Evolutionary conservation across 2,888 invertebrate genomes (phyloP).

Genomic region (Hirudinaria manillensis): DNA sequence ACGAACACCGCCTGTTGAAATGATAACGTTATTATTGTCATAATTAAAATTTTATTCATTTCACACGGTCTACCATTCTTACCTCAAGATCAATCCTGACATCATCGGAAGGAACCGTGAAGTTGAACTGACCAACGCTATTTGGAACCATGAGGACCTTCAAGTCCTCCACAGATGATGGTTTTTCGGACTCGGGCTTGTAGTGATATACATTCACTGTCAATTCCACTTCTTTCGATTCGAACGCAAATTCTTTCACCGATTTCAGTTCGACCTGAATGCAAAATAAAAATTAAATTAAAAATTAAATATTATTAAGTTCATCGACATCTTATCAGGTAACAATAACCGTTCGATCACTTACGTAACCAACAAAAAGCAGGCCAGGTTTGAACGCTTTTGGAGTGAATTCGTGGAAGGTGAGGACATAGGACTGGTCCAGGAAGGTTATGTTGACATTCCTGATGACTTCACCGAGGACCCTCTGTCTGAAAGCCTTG

Average conservation of each 20-base stretch:
- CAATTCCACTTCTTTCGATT: neutral
- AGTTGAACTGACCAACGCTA: neutral
- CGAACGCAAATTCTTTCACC: neutral
- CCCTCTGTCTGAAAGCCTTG: too few species aligned
- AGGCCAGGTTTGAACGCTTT: neutral
- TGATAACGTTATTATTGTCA: neutral
- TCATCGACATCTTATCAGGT: neutral
- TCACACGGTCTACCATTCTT: neutral
- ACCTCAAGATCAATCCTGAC: slow-evolving; percentile 2
- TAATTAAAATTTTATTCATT: neutral
- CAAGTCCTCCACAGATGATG: neutral
- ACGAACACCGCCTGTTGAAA: too few species aligned
- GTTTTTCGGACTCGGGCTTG: neutral
- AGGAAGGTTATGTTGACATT: neutral
- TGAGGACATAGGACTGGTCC: neutral
- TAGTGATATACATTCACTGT: neutral
- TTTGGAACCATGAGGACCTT: neutral
- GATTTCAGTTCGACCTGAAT: neutral
- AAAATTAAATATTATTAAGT: neutral
- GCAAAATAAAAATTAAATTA: neutral
- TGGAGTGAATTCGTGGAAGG: slow-evolving; percentile 9
- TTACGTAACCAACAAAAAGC: neutral
- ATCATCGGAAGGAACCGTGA: neutral
- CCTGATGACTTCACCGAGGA: too few species aligned
- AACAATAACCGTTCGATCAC: neutral